Percentiles rank a stretch among this genome's conserved stretches.
Evolutionary conservation across 2,888 invertebrate genomes (phyloP).

Genomic region (Lepidochrysops patricia): DNA sequence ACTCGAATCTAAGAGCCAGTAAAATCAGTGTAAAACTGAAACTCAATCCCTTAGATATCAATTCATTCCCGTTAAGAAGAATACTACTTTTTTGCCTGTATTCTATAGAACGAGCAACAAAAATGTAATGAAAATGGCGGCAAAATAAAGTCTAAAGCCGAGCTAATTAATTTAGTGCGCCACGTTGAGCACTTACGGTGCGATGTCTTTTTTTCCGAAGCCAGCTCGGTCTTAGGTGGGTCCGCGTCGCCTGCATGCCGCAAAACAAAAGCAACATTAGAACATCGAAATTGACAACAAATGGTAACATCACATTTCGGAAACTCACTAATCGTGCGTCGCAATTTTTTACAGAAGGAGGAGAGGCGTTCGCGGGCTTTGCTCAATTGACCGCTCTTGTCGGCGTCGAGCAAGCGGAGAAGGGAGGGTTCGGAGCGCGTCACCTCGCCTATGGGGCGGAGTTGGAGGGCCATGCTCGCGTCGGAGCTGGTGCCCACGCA

Average conservation of each 20-base stretch:
- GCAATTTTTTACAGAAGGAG: constrained; percentile 67
- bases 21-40: neutral
- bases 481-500: constrained; percentile 67
- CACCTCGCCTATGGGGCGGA: constrained; percentile 59
- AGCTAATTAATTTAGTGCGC: constrained; percentile 47
- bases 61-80: neutral
- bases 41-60: neutral
- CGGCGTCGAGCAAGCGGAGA: constrained; percentile 57
- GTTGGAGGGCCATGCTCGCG: constrained; percentile 46
- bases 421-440: constrained; percentile 60
- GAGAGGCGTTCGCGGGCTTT: constrained; percentile 62
- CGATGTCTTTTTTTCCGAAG: constrained; percentile 67
- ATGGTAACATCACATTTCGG: constrained; percentile 3
- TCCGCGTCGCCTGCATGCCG: constrained; percentile 70
- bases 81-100: neutral
- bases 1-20: neutral
- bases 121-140: constrained; percentile 19
- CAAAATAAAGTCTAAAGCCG: constrained; percentile 28
- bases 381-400: constrained; percentile 59
- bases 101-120: constrained; percentile 14
- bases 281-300: constrained; percentile 50
- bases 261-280: constrained; percentile 72
- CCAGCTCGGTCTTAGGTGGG: constrained; percentile 65
- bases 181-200: constrained; percentile 72
- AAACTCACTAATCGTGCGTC: constrained; percentile 69